These are phyloP conservation scores for Oxygymnocypris stewartii DNA, from an alignment of 2,113 vertebrate genomes.

Conservation along the genomic window DNA sequence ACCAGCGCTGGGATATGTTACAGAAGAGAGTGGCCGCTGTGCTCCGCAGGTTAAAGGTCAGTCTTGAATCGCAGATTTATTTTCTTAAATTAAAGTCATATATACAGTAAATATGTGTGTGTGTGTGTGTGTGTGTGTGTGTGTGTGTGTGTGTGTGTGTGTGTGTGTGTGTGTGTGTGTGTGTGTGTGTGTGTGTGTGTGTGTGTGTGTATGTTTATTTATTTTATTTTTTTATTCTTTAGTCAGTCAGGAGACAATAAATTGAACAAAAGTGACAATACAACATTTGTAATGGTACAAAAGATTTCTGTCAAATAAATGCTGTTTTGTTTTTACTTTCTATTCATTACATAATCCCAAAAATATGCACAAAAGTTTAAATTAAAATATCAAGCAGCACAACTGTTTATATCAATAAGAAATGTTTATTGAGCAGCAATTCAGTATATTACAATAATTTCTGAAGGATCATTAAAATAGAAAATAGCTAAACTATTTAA, in stretches of 20 bases:
- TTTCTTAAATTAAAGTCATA: too few relatives aligned
- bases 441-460: not conserved
- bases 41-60: constrained; percentile 89
- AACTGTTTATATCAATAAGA: not conserved
- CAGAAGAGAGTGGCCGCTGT: constrained; percentile 85
- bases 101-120: too few relatives aligned
- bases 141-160: too few relatives aligned
- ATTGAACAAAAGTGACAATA: not conserved
- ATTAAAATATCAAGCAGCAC: too few relatives aligned
- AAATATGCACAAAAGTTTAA: not conserved
- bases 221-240: not conserved
- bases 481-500: too few relatives aligned
- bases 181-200: too few relatives aligned
- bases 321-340: not conserved
- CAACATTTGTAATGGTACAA: not conserved
- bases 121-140: too few relatives aligned
- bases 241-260: not conserved
- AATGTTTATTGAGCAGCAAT: not conserved
- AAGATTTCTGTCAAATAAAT: not conserved
- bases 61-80: not conserved
- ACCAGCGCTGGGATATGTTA: constrained; percentile 91
- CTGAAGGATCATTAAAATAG: not conserved
- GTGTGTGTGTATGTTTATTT: too few relatives aligned
- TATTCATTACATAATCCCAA: not conserved
- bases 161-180: too few relatives aligned